A percentile compares a stretch with the other conserved stretches of the same genome.
These are phyloP conservation scores for Leptosomus discolor DNA, from an alignment of 2,113 vertebrate species.

Conservation along the genomic window DNA sequence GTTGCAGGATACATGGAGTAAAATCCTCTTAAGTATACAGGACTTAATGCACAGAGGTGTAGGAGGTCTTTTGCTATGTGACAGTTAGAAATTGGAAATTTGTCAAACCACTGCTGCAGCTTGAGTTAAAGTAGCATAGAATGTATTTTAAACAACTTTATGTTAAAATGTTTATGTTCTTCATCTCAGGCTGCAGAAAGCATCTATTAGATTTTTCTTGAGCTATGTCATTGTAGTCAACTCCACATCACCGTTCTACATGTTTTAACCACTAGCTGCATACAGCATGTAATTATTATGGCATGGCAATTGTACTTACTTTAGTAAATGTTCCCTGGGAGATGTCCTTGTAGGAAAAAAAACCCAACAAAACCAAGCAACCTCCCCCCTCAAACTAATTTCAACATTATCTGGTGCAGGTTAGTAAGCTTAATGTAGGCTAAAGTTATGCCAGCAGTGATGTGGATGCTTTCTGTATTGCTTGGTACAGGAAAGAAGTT, in stretches of 20 bases:
- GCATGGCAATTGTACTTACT: not conserved
- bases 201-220: not conserved
- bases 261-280: not conserved
- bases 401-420: not conserved
- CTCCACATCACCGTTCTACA: not conserved
- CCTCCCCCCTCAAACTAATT: too few relatives aligned
- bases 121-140: not conserved
- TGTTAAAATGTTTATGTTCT: not conserved
- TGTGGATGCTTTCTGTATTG: not conserved
- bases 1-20: not conserved
- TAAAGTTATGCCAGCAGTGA: not conserved
- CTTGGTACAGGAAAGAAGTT: not conserved
- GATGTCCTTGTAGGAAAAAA: not conserved
- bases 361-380: not conserved
- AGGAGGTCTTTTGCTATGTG: not conserved
- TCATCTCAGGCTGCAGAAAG: not conserved
- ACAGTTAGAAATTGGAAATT: not conserved
- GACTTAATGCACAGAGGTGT: not conserved
- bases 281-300: too few relatives aligned
- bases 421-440: not conserved
- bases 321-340: not conserved
- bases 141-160: not conserved
- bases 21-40: not conserved
- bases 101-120: not conserved
- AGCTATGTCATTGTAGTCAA: not conserved